These are phyloP conservation scores for Colletes collaris DNA, from an alignment of 2,888 invertebrate species.

Conservation along the genomic window DNA sequence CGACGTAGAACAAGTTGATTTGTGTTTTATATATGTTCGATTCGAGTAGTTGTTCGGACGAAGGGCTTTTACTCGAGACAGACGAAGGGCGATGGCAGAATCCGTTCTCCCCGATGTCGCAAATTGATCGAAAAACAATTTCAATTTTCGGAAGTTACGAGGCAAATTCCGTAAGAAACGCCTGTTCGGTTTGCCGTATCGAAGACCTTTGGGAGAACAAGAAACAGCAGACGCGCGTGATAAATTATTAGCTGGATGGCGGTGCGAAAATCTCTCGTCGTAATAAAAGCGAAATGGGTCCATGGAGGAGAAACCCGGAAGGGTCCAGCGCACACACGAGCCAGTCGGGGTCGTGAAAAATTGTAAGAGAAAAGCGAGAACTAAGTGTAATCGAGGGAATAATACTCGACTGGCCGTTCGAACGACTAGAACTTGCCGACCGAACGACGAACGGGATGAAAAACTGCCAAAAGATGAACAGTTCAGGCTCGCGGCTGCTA, in stretches of 20 bases:
- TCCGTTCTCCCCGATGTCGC: not conserved
- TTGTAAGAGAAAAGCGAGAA: slow-evolving; percentile 14
- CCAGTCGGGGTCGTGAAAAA: not conserved
- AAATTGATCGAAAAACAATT: not conserved
- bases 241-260: slow-evolving; percentile 31
- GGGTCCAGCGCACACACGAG: slow-evolving; percentile 17
- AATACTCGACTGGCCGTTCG: slow-evolving; percentile 70
- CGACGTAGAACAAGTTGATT: too few relatives aligned
- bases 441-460: slow-evolving; percentile 18
- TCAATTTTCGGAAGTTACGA: slow-evolving; percentile 15
- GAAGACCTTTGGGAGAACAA: not conserved
- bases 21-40: too few relatives aligned
- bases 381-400: slow-evolving; percentile 57
- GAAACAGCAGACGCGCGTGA: slow-evolving; percentile 14
- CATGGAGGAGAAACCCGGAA: slow-evolving; percentile 27
- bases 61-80: too few relatives aligned
- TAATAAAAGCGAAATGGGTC: slow-evolving; percentile 26
- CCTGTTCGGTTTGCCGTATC: not conserved
- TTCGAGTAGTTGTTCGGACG: too few relatives aligned
- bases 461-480: slow-evolving; percentile 29
- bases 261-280: slow-evolving; percentile 37
- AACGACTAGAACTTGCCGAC: slow-evolving; percentile 51
- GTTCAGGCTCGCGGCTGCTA: too few relatives aligned
- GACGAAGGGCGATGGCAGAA: not conserved
- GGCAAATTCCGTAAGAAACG: slow-evolving; percentile 6